These are phyloP conservation scores for Strongylocentrotus purpuratus DNA, from an alignment of 35 echinoderm and acorn worm genomes.

Conservation along the genomic window DNA sequence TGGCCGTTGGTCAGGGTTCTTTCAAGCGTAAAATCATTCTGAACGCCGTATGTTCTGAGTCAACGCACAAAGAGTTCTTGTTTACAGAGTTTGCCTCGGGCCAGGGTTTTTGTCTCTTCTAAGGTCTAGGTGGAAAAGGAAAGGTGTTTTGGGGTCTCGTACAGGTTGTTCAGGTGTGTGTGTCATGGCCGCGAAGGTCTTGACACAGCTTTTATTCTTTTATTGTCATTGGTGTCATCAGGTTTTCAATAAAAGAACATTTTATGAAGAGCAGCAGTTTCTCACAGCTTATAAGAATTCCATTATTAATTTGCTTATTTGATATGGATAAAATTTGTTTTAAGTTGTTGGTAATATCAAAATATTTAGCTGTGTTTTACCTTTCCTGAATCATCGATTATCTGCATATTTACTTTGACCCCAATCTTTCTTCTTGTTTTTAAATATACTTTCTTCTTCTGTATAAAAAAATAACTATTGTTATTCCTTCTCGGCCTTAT, in stretches of 20 bases:
- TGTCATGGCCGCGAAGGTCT: neutral
- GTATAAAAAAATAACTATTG: no score
- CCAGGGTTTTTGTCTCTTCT: neutral
- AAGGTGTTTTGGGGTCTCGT: neutral
- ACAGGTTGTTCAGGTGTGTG: neutral
- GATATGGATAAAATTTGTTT: neutral
- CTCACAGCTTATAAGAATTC: no score
- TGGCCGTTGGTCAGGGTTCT: neutral
- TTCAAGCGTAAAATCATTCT: neutral
- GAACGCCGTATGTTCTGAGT: neutral
- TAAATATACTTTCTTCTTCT: no score
- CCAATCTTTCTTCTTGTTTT: no score
- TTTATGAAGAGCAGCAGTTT: no score
- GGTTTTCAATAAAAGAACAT: no score
- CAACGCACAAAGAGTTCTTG: neutral
- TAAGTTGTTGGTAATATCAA: neutral
- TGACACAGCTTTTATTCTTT: no score
- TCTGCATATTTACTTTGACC: no score
- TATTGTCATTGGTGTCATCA: no score
- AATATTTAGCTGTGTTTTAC: no score
- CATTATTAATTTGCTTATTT: neutral
- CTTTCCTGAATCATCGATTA: no score
- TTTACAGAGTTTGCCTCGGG: neutral
- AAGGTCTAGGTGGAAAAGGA: neutral
- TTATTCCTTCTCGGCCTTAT: no score